Conservation (phyloP, 2,888 invertebrate genomes). For the Rapana venosa region DNA sequence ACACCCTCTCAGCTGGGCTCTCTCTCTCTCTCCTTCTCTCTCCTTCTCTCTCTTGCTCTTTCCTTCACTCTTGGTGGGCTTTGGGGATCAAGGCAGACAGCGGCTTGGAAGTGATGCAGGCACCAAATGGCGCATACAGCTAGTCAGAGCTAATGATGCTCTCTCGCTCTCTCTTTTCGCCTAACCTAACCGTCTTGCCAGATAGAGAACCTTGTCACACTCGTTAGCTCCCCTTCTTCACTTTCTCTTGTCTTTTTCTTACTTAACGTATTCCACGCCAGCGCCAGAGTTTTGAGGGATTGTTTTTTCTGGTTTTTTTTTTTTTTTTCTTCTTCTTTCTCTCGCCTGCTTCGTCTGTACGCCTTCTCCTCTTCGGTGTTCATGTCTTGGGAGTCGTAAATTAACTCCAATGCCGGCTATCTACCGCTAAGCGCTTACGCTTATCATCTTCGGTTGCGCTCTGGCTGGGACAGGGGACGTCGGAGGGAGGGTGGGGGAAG, state of each 20-base stretch:
- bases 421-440: not conserved
- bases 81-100: conserved; percentile 4
- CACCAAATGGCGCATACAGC: conserved; percentile 43
- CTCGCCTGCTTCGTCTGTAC: not conserved
- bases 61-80: not conserved
- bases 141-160: conserved; percentile 42
- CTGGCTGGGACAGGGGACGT: not conserved
- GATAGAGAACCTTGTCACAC: conserved; percentile 38
- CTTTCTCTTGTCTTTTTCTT: conserved; percentile 1
- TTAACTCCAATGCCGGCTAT: conserved; percentile 24
- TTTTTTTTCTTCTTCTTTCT: not conserved
- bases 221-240: conserved; percentile 23
- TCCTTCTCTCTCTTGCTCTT: not conserved
- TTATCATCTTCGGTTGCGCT: conserved; percentile 30
- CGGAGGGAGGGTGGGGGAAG: not conserved
- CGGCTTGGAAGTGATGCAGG: conserved; percentile 7
- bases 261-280: not conserved
- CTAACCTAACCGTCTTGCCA: conserved; percentile 39
- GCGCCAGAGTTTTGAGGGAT: not conserved
- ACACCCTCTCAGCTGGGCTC: not conserved
- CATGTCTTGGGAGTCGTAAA: conserved; percentile 10
- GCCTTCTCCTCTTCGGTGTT: not conserved
- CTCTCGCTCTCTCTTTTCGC: conserved; percentile 43
- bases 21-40: conserved; percentile 36
- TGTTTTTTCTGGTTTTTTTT: not conserved